Conservation (phyloP, 2,888 invertebrate species). For the Cephus runcator region DNA sequence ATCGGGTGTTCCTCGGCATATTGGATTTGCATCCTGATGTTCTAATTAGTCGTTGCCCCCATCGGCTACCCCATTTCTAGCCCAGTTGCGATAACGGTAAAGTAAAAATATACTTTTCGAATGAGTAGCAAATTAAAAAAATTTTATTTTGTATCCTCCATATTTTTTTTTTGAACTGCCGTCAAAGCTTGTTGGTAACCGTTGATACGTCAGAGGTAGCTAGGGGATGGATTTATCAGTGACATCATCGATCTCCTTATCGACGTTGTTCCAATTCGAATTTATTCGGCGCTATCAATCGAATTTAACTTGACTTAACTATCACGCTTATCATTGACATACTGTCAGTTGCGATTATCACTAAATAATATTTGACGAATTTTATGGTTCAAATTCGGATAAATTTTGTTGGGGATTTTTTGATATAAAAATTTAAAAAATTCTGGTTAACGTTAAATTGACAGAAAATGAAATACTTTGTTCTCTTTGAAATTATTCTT, state of each 20-base stretch:
- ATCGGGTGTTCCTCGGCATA: constrained; percentile 22
- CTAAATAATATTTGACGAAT: background rate
- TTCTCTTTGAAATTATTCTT: too few species aligned
- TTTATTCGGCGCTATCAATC: background rate
- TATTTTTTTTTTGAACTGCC: too few species aligned
- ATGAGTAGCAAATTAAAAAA: background rate
- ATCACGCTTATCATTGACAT: background rate
- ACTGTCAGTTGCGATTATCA: background rate
- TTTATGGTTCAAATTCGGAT: background rate
- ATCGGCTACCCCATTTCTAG: constrained; percentile 15
- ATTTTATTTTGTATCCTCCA: background rate
- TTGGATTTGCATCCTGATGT: constrained; percentile 31
- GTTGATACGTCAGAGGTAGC: background rate
- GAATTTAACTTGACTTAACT: background rate
- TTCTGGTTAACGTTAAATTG: too few species aligned
- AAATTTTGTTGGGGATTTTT: background rate
- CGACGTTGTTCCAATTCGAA: background rate
- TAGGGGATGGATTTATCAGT: background rate
- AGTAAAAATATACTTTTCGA: constrained; percentile 13
- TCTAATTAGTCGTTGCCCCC: constrained; percentile 29
- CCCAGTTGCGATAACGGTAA: constrained; percentile 23
- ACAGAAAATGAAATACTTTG: too few species aligned
- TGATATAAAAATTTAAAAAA: background rate
- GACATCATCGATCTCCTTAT: background rate
- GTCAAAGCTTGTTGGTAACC: too few species aligned